Evolutionary conservation across 2,888 invertebrate species (phyloP).

Genomic region (Papilio gigon): DNA sequence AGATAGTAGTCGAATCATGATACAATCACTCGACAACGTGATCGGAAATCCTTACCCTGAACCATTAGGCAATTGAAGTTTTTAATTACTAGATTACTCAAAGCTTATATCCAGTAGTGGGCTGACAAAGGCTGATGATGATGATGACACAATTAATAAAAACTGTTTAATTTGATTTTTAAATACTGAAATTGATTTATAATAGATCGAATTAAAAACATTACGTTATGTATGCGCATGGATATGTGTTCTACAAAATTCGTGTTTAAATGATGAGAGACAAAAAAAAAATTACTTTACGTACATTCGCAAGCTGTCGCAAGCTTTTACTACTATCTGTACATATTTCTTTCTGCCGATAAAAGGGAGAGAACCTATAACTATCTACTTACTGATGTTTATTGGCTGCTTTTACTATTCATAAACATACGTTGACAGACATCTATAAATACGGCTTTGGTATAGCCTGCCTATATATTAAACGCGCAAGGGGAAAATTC

Average conservation of each 20-base stretch:
- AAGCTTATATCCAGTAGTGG: no score
- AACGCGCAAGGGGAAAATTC: background rate
- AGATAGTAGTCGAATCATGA: no score
- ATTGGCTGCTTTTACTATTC: constrained; percentile 15
- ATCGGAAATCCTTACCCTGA: no score
- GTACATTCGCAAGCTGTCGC: constrained; percentile 12
- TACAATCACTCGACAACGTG: no score
- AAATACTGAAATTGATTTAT: background rate
- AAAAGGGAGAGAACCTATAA: background rate
- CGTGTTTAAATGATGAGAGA: no score
- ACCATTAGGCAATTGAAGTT: no score
- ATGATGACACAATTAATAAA: no score
- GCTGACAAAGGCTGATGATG: no score
- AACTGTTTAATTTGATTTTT: background rate
- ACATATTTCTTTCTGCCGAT: constrained; percentile 11
- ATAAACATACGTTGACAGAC: constrained; percentile 12
- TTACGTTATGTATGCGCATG: no score
- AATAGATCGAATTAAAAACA: background rate
- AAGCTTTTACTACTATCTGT: constrained; percentile 6
- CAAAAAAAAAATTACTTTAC: background rate
- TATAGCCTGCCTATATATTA: constrained; percentile 3
- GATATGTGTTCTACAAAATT: no score
- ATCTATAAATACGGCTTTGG: constrained; percentile 9
- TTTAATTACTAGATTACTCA: no score
- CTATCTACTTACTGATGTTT: constrained; percentile 11